Evolutionary conservation across 2,888 invertebrate species (phyloP).

Genomic region (Drosophila longiperda): DNA sequence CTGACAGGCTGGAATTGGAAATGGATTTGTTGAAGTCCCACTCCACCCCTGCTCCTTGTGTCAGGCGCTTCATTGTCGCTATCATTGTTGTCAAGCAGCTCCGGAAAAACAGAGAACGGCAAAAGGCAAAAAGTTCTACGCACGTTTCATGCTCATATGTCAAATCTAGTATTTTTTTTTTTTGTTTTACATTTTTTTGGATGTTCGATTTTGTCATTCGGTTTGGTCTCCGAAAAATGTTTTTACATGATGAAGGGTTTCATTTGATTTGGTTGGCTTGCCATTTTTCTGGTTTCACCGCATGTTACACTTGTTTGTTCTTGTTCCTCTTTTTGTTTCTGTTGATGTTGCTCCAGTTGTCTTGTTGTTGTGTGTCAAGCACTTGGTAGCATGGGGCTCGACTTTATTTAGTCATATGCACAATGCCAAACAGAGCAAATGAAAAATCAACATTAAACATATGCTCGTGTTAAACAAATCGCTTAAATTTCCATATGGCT

Average conservation of each 20-base stretch:
- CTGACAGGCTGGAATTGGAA: slow-evolving; percentile 33
- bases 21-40: slow-evolving; percentile 46
- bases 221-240: slow-evolving; percentile 56
- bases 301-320: slow-evolving; percentile 51
- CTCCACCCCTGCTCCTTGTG: not conserved
- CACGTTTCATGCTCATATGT: slow-evolving; percentile 42
- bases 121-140: slow-evolving; percentile 22
- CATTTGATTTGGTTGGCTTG: slow-evolving; percentile 73
- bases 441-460: slow-evolving; percentile 74
- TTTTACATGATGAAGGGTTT: slow-evolving; percentile 74
- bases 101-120: slow-evolving; percentile 14
- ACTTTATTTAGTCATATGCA: slow-evolving; percentile 22
- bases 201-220: slow-evolving; percentile 49
- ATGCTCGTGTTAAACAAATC: slow-evolving; percentile 62
- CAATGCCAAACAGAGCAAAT: slow-evolving; percentile 44
- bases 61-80: slow-evolving; percentile 49
- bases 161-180: slow-evolving; percentile 31
- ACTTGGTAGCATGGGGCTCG: slow-evolving; percentile 8
- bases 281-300: slow-evolving; percentile 77
- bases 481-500: slow-evolving; percentile 69
- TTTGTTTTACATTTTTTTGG: slow-evolving; percentile 20
- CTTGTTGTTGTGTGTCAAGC: slow-evolving; percentile 17
- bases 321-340: slow-evolving; percentile 11
- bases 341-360: not conserved
- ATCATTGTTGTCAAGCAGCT: slow-evolving; percentile 47